Conservation (phyloP, 2,113 vertebrate species). For the Percina caprodes region DNA sequence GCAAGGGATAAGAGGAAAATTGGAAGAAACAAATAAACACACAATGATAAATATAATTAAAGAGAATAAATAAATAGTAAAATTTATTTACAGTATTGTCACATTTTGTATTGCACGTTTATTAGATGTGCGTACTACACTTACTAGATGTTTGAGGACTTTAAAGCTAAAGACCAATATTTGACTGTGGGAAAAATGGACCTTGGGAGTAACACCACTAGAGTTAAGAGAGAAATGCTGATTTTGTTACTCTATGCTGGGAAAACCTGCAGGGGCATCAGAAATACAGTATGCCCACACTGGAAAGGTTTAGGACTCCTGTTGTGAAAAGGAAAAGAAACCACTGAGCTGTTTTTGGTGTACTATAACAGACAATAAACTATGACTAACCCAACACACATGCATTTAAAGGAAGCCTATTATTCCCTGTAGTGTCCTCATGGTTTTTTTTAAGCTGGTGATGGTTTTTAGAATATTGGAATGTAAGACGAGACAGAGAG, state of each 20-base stretch:
- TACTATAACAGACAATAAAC: neutral
- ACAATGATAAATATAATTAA: no score
- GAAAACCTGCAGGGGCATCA: neutral
- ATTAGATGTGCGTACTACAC: neutral
- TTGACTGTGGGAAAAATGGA: neutral
- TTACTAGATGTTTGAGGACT: neutral
- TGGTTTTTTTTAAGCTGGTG: neutral
- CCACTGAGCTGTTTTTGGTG: neutral
- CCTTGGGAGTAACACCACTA: neutral
- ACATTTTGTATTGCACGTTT: no score
- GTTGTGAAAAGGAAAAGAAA: neutral
- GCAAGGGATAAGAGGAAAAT: no score
- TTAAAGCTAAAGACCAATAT: conserved; percentile 2
- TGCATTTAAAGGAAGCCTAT: no score
- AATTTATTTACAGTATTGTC: neutral
- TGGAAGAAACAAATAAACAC: no score
- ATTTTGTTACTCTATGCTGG: neutral
- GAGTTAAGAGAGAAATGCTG: neutral
- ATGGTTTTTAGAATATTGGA: neutral
- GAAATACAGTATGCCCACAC: neutral
- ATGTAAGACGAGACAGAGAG: neutral
- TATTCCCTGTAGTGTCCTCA: neutral
- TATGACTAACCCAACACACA: no score
- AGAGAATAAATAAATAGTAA: neutral
- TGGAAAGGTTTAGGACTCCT: conserved; percentile 1